Evolutionary conservation across 2,797 vertebrate genomes (phyloP), one percentile per base, ranked within the genome.

Genomic region (Myotis pilosus): DNA sequence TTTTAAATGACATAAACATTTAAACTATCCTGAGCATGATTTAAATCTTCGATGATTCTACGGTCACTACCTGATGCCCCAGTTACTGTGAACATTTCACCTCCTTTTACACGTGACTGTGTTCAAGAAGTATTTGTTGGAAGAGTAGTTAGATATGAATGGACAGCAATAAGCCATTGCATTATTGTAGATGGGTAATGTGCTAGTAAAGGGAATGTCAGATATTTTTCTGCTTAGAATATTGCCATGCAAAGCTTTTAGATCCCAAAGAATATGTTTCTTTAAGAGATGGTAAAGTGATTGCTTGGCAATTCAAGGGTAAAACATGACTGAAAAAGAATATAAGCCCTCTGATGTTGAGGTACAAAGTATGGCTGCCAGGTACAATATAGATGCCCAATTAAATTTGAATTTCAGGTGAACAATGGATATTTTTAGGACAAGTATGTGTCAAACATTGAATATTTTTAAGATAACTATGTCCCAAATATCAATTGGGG

Each of bases 81-180:
- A 44, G 51, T 74, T 93, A 89, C 15, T 85, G 47, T 51, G 75
- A 95, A 90, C 11, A n/a, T 49, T 75, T 82, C 57, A 47, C 51
- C 11, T 93, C 85, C 55, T 84, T 94, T 95, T 84, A 85, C 36
- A 89, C 38, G 62, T 93, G 89, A 91, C 83, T 53, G 13, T 81
- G 20, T 5, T 96, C 49, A 96, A 55, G 91, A 95, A 80, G 12
- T 84, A 60, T 95, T 95, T 95, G 44, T 87, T 96, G 57, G 55
- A 71, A 89, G 92, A 90, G 51, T 57, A 16, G n/a, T 36, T 82
- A 85, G 49, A 68, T 84, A 82, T 38, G 55, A 95, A 81, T 79
- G 51, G 60, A 91, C 19, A 66, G 82, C 80, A 92, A 82, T 93
- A 93, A 95, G 92, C 72, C 72, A 86, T 36, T 87, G 33, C 44